phyloP scores from a whole-genome alignment of 2,888 invertebrate species.

The Rhaphigaster nebulosa region DNA sequence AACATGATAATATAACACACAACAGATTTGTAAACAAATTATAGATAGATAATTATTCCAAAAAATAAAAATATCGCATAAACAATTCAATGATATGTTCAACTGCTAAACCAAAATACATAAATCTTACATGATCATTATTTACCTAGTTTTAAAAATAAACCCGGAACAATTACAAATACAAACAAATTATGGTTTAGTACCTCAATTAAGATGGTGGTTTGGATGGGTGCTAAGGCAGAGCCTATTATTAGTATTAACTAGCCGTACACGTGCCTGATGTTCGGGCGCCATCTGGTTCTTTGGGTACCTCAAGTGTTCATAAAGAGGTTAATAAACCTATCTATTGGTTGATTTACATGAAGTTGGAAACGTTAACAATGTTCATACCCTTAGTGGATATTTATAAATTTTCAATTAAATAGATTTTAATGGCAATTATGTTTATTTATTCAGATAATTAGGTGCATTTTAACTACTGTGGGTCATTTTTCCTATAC shows the following conservation, averaged over 20 bases:
- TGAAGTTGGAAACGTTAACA: neutral
- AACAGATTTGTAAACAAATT: too few relatives aligned
- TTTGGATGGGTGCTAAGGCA: neutral
- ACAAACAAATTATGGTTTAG: conserved; percentile 31
- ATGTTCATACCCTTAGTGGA: neutral
- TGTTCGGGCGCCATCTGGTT: conserved; percentile 26
- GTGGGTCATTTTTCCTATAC: too few relatives aligned
- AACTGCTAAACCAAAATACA: neutral
- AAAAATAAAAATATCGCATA: too few relatives aligned
- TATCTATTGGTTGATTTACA: neutral
- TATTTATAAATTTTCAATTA: neutral
- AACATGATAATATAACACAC: too few relatives aligned
- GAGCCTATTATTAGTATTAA: conserved; percentile 34
- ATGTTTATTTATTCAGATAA: too few relatives aligned
- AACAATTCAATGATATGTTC: too few relatives aligned
- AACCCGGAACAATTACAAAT: neutral
- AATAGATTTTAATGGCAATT: neutral
- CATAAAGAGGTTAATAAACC: neutral
- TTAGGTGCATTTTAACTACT: too few relatives aligned
- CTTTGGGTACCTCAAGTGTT: conserved; percentile 18
- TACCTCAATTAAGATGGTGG: conserved; percentile 1
- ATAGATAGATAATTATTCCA: too few relatives aligned
- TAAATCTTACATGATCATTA: neutral
- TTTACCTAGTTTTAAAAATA: neutral
- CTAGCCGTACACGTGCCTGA: conserved; percentile 31